These are phyloP conservation scores for Rana temporaria DNA, from an alignment of 2,113 vertebrate genomes.

Conservation along the genomic window DNA sequence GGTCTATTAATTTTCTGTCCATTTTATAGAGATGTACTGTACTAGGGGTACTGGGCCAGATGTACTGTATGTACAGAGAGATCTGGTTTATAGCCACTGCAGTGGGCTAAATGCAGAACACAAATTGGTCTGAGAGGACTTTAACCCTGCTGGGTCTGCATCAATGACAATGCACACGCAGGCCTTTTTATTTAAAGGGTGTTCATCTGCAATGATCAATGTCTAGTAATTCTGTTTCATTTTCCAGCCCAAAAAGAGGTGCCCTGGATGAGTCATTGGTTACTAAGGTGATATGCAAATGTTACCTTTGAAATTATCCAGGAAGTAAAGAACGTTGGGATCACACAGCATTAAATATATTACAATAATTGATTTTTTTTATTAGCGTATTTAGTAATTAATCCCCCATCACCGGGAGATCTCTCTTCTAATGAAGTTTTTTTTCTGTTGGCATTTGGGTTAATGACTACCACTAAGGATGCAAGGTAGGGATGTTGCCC, in stretches of 20 bases:
- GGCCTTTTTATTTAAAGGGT: background rate
- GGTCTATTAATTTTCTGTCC: background rate
- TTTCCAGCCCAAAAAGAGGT: constrained; percentile 30
- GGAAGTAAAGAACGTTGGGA: constrained; percentile 14
- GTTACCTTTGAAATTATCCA: constrained; percentile 59
- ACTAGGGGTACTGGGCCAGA: background rate
- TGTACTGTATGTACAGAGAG: background rate
- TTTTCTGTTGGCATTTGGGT: background rate
- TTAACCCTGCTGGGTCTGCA: constrained; percentile 5
- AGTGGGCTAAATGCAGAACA: background rate
- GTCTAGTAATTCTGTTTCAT: constrained; percentile 13
- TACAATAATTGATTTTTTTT: constrained; percentile 25
- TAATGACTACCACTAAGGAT: background rate
- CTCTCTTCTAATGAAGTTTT: constrained; percentile 17
- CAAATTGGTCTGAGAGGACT: background rate
- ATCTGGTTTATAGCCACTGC: background rate
- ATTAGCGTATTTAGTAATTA: background rate
- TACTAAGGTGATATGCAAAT: constrained; percentile 71
- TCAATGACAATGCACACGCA: constrained; percentile 3
- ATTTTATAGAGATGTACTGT: background rate
- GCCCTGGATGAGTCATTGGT: constrained; percentile 63
- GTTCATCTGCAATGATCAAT: constrained; percentile 4
- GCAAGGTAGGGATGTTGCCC: background rate
- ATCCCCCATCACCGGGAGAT: background rate
- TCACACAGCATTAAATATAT: constrained; percentile 38